Conservation (phyloP, 2,888 invertebrate genomes). For the Platypus cylindrus region DNA sequence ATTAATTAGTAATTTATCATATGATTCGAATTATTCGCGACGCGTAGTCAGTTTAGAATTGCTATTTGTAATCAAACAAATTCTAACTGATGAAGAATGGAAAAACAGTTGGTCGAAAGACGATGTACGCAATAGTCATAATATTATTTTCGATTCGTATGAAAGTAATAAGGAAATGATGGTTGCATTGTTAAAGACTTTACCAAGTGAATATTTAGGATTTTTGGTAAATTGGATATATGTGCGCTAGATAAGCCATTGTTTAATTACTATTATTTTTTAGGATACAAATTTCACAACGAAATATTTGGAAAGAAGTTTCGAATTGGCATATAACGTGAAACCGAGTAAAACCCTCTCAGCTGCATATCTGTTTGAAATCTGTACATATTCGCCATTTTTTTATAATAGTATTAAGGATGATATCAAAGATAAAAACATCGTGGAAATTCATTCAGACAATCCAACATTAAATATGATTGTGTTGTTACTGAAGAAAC, state of each 20-base stretch:
- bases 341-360: conserved; percentile 66
- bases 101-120: conserved; percentile 19
- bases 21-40: conserved; percentile 27
- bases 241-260: neutral
- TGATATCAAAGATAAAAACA: no score
- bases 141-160: conserved; percentile 50
- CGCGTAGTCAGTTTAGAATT: conserved; percentile 26
- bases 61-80: conserved; percentile 19
- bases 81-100: conserved; percentile 22
- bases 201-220: conserved; percentile 28
- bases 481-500: conserved; percentile 17
- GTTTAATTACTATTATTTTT: conserved; percentile 13
- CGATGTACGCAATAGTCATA: conserved; percentile 25
- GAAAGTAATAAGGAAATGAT: conserved; percentile 62
- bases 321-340: conserved; percentile 46
- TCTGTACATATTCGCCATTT: conserved; percentile 27
- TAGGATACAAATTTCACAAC: conserved; percentile 22
- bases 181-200: conserved; percentile 40
- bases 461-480: conserved; percentile 20
- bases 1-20: conserved; percentile 21
- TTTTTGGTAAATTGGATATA: conserved; percentile 31
- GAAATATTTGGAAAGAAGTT: conserved; percentile 22
- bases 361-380: conserved; percentile 54
- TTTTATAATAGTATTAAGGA: no score
- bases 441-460: conserved; percentile 16